Evolutionary conservation across 2,797 vertebrate genomes (phyloP).

Genomic region (Manis javanica): DNA sequence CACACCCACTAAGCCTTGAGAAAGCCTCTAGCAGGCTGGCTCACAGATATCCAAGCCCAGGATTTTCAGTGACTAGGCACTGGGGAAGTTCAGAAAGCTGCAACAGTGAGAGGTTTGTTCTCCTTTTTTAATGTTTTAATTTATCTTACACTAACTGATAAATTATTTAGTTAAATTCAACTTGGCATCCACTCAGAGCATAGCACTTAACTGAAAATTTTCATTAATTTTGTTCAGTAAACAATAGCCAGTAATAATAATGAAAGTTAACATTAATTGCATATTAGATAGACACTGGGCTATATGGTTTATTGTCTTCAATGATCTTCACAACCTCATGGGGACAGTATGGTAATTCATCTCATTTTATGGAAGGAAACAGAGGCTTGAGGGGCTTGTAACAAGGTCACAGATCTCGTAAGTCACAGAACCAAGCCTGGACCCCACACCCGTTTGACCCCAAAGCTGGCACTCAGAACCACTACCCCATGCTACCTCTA

Average conservation of each 20-base stretch:
- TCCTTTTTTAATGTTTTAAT: not conserved
- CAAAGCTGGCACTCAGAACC: not conserved
- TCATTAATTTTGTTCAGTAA: not conserved
- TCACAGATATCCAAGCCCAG: not conserved
- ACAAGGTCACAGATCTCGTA: not conserved
- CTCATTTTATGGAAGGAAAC: not conserved
- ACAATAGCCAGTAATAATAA: not conserved
- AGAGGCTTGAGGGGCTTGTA: not conserved
- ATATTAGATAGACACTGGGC: too few species aligned
- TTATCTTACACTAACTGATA: not conserved
- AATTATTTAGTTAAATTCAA: not conserved
- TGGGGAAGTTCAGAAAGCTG: not conserved
- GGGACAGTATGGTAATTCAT: not conserved
- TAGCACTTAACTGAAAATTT: not conserved
- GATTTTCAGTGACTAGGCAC: too few species aligned
- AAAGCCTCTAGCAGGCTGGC: not conserved
- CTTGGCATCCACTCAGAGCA: not conserved
- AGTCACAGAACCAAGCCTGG: not conserved
- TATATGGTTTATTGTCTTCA: not conserved
- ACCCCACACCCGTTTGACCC: not conserved
- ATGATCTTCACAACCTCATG: not conserved
- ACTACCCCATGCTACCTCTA: accelerated
- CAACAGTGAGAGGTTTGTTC: not conserved
- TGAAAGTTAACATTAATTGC: not conserved
- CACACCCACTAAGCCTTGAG: not conserved